A percentile compares a stretch with the other conserved stretches of the same genome.
These are phyloP conservation scores for Diarsia brunnea DNA, from an alignment of 2,888 invertebrate genomes.

Conservation along the genomic window DNA sequence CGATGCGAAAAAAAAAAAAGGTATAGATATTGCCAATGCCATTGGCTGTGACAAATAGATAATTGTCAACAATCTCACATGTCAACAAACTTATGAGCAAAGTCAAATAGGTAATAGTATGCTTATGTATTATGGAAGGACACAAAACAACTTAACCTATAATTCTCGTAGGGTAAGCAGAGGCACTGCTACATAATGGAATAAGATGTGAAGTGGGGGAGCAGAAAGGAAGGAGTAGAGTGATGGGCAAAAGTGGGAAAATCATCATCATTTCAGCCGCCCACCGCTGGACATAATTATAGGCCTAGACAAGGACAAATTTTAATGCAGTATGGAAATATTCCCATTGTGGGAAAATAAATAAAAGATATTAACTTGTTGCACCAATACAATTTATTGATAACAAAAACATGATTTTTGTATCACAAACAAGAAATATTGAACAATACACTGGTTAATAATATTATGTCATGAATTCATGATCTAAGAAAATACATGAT, in stretches of 20 bases:
- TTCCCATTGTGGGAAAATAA: constrained; percentile 1
- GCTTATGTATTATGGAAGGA: not conserved
- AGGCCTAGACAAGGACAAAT: too few species aligned
- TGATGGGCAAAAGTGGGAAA: not conserved
- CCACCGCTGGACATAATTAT: too few species aligned
- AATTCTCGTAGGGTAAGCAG: not conserved
- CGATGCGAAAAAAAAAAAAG: too few species aligned
- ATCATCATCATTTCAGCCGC: too few species aligned
- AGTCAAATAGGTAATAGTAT: not conserved
- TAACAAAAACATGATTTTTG: constrained; percentile 67
- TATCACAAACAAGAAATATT: constrained; percentile 65
- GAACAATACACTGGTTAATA: constrained; percentile 46
- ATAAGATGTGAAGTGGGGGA: not conserved
- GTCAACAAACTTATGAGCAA: too few species aligned
- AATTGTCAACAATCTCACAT: not conserved
- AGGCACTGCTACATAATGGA: not conserved
- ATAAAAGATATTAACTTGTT: constrained; percentile 51
- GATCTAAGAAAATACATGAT: constrained; percentile 57
- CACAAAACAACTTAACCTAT: not conserved
- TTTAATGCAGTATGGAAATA: too few species aligned
- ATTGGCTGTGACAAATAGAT: not conserved
- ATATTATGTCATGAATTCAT: constrained; percentile 20
- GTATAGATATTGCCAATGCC: not conserved
- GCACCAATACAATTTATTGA: constrained; percentile 76
- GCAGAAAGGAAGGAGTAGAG: not conserved